Percentiles rank a stretch among this genome's conserved stretches.
These are phyloP conservation scores for Galbula dea DNA, from an alignment of 2,113 vertebrate genomes.

Conservation along the genomic window DNA sequence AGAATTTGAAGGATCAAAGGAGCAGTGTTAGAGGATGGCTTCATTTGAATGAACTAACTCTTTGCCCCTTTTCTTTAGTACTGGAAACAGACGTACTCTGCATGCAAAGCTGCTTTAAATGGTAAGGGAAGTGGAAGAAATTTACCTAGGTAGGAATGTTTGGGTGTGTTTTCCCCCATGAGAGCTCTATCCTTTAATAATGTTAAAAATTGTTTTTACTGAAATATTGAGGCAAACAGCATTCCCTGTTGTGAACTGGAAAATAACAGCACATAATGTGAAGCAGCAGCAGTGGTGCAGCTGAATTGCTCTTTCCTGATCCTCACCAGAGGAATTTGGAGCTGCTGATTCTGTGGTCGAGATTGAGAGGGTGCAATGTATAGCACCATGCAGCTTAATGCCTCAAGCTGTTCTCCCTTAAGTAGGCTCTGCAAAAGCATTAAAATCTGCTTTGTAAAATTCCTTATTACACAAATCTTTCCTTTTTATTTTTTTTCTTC, in stretches of 20 bases:
- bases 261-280: background rate
- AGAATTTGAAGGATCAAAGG: constrained; percentile 38
- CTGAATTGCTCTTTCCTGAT: background rate
- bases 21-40: background rate
- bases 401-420: background rate
- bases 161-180: background rate
- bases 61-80: background rate
- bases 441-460: background rate
- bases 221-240: background rate
- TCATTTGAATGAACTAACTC: background rate
- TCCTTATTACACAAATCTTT: background rate
- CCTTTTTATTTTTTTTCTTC: background rate
- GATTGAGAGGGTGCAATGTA: background rate
- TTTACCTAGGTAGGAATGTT: background rate
- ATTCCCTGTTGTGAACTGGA: background rate
- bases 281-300: background rate
- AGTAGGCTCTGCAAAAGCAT: background rate
- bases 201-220: background rate
- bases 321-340: background rate
- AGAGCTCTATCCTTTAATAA: background rate
- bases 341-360: background rate
- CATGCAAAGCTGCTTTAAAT: background rate
- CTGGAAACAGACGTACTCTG: background rate
- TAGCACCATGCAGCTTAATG: background rate
- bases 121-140: background rate